These are phyloP conservation scores for Empis livida DNA, from an alignment of 2,888 invertebrate species.

Conservation along the genomic window DNA sequence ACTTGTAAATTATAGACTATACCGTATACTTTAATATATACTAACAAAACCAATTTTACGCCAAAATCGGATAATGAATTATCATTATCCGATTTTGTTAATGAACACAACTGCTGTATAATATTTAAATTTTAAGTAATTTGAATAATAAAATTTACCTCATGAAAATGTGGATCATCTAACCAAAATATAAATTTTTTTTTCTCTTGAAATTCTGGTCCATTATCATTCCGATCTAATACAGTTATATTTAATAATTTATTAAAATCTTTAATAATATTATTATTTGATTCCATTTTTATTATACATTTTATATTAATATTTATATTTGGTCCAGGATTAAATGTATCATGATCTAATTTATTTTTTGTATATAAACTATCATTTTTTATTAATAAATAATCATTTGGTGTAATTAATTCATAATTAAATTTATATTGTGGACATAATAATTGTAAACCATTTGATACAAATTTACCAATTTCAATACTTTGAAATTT, in stretches of 20 bases:
- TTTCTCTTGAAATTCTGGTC: conserved; percentile 53
- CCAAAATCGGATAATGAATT: too few relatives aligned
- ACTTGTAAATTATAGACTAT: too few relatives aligned
- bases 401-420: conserved; percentile 25
- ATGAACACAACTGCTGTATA: too few relatives aligned
- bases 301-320: conserved; percentile 36
- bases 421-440: conserved; percentile 38
- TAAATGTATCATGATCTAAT: conserved; percentile 37
- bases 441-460: conserved; percentile 38
- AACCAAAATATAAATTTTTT: conserved; percentile 22
- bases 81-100: too few relatives aligned
- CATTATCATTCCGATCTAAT: conserved; percentile 85
- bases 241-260: conserved; percentile 42
- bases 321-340: conserved; percentile 27
- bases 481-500: conserved; percentile 23
- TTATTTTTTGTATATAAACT: conserved; percentile 32
- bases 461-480: conserved; percentile 35
- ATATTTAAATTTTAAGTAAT: too few relatives aligned
- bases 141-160: conserved; percentile 22
- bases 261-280: conserved; percentile 13
- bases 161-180: conserved; percentile 29
- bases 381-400: conserved; percentile 33
- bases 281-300: conserved; percentile 17
- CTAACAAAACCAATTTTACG: too few relatives aligned
- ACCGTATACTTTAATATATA: too few relatives aligned